Base-by-base conservation (phyloP, 2,113 vertebrate genomes). In the Ceyx cyanopectus region DNA sequence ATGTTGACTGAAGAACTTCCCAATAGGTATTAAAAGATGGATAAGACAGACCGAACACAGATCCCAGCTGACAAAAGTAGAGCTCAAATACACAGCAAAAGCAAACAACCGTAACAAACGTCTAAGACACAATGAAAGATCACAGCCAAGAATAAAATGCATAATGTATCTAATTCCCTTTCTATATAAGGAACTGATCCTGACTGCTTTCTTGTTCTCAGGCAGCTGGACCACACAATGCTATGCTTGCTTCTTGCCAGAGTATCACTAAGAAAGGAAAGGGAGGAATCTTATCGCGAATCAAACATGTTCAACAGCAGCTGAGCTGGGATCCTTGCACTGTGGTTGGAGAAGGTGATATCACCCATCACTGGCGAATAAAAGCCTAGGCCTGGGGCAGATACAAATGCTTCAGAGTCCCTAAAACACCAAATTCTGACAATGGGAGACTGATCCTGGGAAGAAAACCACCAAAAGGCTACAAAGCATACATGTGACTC, bases 221-320 rank as follows among this genome's bases (percentile, higher is more conserved):
- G 75, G 57, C 74, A 65, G 58, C 78, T 37, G 62, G 51, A 77
- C 67, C 30, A 85, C 85, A 89, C 37, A 69, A 73, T 22, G 45
- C 50, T 62, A 22, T 6, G 30, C 56, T 80, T 62, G 15, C 54
- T 80, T 84, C 68, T 75, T 75, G 53, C 23, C 91, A 93, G 29
- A 29, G 53, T 91, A 89, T 86, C 74, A 40, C 24, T 78, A 87
- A 86, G 14, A 2, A 78, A 60, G 29, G 41, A 84, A 84, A 92
- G n/a, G 2, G 69, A 89, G 93, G 92, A 94, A 92, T 78, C 16
- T 76, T 85, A 90, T 70, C 85, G 61, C 82, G 50, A 90, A 91
- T 82, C 75, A 87, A 85, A 81, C 1, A 0, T 30, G 72, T 62
- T 81, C 50, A 80, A 40, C n/a, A 79, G 85, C 50, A 91, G 19